Percentiles rank a stretch among this genome's conserved stretches.
Conservation (phyloP, 1,140 invertebrate species). For the Homalodisca vitripennis region DNA sequence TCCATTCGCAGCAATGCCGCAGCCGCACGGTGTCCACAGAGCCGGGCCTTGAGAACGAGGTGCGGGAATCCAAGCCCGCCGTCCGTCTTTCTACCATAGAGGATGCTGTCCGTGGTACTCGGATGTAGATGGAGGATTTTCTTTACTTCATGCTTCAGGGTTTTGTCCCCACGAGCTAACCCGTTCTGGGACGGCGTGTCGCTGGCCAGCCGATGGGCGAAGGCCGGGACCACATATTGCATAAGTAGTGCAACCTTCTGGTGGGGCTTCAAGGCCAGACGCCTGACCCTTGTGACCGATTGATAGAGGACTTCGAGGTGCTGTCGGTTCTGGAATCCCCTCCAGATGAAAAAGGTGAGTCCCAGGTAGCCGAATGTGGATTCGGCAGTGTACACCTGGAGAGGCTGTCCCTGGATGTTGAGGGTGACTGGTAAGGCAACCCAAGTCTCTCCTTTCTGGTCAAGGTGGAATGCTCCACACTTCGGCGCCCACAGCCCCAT, state of each 20-base stretch:
- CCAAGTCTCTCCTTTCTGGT: not conserved
- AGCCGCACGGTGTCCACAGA: not conserved
- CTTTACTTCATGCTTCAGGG: slow-evolving; percentile 12
- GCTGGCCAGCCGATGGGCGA: slow-evolving; percentile 10
- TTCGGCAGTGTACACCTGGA: not conserved
- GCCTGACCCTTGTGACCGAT: not conserved
- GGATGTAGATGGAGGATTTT: slow-evolving; percentile 26
- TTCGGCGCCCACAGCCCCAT: not conserved
- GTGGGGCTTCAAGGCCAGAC: slow-evolving; percentile 20
- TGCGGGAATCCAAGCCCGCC: slow-evolving; percentile 30
- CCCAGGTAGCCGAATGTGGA: not conserved
- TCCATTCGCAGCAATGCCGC: not conserved
- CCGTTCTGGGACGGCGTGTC: not conserved
- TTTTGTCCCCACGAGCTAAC: slow-evolving; percentile 1
- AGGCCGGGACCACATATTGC: slow-evolving; percentile 23
- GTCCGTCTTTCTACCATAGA: slow-evolving; percentile 30
- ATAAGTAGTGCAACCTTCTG: slow-evolving; percentile 31
- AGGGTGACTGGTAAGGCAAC: not conserved
- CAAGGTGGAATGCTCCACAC: not conserved
- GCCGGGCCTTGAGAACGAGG: not conserved
- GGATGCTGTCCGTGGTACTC: slow-evolving; percentile 18
- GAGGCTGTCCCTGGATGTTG: not conserved
- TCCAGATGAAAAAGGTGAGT: slow-evolving; percentile 2
- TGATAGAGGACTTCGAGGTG: not conserved
- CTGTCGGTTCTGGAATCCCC: not conserved